These are phyloP conservation scores for Dryadula phaetusa DNA, from an alignment of 2,888 invertebrate species.

Conservation along the genomic window DNA sequence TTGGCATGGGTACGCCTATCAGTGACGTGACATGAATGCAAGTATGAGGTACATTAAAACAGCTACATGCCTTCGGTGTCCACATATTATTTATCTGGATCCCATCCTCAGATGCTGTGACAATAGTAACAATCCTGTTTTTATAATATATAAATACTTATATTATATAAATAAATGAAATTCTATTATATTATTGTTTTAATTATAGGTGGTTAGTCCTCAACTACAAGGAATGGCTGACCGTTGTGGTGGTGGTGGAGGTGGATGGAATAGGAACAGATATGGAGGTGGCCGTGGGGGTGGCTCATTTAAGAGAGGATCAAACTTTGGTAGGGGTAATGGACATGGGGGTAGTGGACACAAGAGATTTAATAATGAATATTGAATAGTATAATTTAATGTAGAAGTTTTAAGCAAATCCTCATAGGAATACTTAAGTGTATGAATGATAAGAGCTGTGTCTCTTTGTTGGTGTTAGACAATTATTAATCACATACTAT, in stretches of 20 bases:
- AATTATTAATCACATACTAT: constrained; percentile 16
- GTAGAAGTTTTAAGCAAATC: constrained; percentile 63
- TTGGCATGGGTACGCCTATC: constrained; percentile 89
- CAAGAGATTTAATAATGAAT: constrained; percentile 76
- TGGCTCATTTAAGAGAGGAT: constrained; percentile 78
- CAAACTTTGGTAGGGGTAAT: constrained; percentile 73
- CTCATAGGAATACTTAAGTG: constrained; percentile 65
- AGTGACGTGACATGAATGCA: constrained; percentile 90
- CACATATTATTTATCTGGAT: constrained; percentile 88
- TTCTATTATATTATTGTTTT: neutral
- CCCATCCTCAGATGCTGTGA: constrained; percentile 89
- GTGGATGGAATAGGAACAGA: constrained; percentile 83
- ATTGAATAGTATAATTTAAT: constrained; percentile 61
- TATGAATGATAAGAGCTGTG: constrained; percentile 56
- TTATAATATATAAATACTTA: neutral
- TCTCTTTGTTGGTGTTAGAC: constrained; percentile 48
- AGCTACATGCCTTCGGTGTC: constrained; percentile 92
- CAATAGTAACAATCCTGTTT: constrained; percentile 55
- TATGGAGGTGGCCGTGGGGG: constrained; percentile 77
- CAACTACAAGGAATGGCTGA: constrained; percentile 92
- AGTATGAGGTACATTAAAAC: constrained; percentile 87
- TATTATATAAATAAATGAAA: neutral
- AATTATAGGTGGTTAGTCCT: constrained; percentile 90
- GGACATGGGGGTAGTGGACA: constrained; percentile 72
- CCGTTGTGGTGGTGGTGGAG: constrained; percentile 86